Base-by-base conservation (phyloP, 2,888 invertebrate genomes). In the Oeneis ivallda region DNA sequence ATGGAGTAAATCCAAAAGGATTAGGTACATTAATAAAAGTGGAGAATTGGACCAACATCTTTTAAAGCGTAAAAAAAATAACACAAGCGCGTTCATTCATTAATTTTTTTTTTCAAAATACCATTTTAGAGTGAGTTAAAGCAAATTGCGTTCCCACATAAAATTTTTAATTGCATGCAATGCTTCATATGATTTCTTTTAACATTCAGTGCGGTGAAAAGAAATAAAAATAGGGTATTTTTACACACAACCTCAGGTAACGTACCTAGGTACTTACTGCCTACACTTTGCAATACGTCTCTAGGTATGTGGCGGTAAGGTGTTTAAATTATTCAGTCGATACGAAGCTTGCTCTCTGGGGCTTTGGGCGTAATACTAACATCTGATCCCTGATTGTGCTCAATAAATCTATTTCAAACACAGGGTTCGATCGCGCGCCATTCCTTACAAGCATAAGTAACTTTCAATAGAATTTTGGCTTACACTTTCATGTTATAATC, bases 311-410 rank as follows among this genome's bases (percentile, higher is more conserved):
- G n/a, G n/a, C n/a, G n/a, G n/a, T 79, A 81, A 81, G 81, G 78
- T 76, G 82, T 83, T 84, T 89, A 87, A 90, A 91, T 91, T 89
- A 91, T 90, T 90, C 88, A 89, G 82, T 79, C 77, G 82, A 79
- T 83, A 79, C 83, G 81, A 79, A 78, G 81, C 80, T 76, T 80
- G 80, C 84, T 86, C 86, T 79, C 84, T 64, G 71, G 83, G 79
- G 86, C 81, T 84, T 83, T 80, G 80, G 79, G 81, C 79, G 80
- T 88, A 90, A 90, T 89, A 89, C 86, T 83, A 86, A 87, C 87
- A 85, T 84, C 83, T 87, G 85, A 87, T 88, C 86, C 83, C 85
- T 86, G 90, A 90, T 89, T 88, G 86, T 82, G 80, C 79, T 78
- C 79, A 79, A 85, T 87, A 87, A 87, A 86, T 87, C 85, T 80